Evolutionary conservation across 2,797 vertebrate genomes (phyloP).

Genomic region (Alosa sapidissima): DNA sequence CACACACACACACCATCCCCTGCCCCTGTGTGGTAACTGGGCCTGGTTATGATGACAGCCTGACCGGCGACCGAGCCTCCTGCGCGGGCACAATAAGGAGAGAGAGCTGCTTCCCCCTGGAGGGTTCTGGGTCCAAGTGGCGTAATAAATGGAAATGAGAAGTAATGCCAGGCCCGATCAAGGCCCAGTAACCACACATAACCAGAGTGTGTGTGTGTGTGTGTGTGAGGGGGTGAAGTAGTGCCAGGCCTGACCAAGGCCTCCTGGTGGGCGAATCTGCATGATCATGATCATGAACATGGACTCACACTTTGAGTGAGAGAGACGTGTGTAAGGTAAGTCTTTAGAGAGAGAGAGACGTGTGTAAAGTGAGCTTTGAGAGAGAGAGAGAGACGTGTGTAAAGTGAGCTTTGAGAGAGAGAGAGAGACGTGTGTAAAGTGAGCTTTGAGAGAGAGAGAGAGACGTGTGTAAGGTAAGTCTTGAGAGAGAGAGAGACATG

Average conservation of each 20-base stretch:
- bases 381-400: neutral
- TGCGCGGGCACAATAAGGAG: neutral
- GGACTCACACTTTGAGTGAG: neutral
- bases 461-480: too few relatives aligned
- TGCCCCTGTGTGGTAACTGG: constrained; percentile 43
- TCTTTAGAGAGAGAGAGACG: too few relatives aligned
- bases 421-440: too few relatives aligned
- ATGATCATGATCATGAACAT: neutral
- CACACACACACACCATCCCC: constrained; percentile 36
- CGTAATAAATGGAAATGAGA: constrained; percentile 5
- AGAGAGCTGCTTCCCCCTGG: neutral
- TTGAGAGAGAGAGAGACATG: too few relatives aligned
- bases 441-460: too few relatives aligned
- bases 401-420: too few relatives aligned
- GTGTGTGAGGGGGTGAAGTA: too few relatives aligned
- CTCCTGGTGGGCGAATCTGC: constrained; percentile 3
- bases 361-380: too few relatives aligned
- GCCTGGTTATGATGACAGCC: constrained; percentile 48
- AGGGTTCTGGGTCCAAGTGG: neutral
- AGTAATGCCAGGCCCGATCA: neutral
- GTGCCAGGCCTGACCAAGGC: too few relatives aligned
- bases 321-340: neutral
- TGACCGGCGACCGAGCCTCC: constrained; percentile 21
- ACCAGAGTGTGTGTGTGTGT: too few relatives aligned
- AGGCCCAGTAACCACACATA: neutral